Evolutionary conservation across 2,113 vertebrate genomes (phyloP).

Genomic region (Nanorana parkeri): DNA sequence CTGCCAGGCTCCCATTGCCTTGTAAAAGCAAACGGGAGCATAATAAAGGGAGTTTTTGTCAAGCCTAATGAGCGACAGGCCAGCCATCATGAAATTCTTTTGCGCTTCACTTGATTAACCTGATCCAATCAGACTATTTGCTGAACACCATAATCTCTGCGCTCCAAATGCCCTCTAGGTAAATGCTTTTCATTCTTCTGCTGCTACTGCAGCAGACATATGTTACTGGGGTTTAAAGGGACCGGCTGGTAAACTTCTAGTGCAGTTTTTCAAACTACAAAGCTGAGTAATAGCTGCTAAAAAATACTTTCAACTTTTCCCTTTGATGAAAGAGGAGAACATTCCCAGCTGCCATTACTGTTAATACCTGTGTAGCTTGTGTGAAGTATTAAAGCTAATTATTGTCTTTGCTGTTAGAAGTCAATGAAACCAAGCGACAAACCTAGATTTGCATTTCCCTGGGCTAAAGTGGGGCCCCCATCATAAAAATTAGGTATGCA

Average conservation of each 20-base stretch:
- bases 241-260: background rate
- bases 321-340: too few species aligned
- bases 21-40: conserved; percentile 31
- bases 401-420: too few species aligned
- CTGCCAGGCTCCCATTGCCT: conserved; percentile 9
- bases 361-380: too few species aligned
- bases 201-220: conserved; percentile 63
- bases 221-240: conserved; percentile 36
- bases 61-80: conserved; percentile 25
- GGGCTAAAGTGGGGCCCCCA: too few species aligned
- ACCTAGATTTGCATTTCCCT: too few species aligned
- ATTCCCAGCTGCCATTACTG: too few species aligned
- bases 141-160: conserved; percentile 65
- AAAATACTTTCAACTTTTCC: too few species aligned
- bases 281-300: too few species aligned
- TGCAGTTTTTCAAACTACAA: too few species aligned
- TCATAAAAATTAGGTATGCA: too few species aligned
- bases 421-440: too few species aligned
- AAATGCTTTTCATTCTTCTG: conserved; percentile 69
- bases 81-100: conserved; percentile 58
- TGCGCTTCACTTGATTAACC: conserved; percentile 64
- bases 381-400: too few species aligned
- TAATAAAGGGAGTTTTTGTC: conserved; percentile 27
- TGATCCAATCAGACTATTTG: conserved; percentile 77
- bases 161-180: conserved; percentile 66